Evolutionary conservation across 2,888 invertebrate genomes (phyloP).

Genomic region (Dasypogon diadema): DNA sequence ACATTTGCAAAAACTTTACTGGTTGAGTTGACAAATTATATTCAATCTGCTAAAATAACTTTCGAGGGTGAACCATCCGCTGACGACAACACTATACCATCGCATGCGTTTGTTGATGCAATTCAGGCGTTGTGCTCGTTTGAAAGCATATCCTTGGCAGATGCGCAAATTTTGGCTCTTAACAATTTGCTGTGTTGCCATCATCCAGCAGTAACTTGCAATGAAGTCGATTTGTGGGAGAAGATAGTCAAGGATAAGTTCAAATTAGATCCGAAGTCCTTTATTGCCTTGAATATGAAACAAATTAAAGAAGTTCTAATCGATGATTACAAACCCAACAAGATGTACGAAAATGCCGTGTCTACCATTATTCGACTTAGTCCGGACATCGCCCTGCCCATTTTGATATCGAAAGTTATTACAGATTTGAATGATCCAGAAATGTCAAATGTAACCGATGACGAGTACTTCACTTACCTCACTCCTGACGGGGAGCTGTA

Average conservation of each 20-base stretch:
- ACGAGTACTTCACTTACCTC: conserved; percentile 83
- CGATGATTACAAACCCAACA: conserved; percentile 70
- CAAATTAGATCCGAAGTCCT: conserved; percentile 67
- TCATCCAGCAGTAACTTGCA: conserved; percentile 76
- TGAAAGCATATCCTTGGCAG: conserved; percentile 63
- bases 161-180: conserved; percentile 74
- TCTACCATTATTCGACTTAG: conserved; percentile 76
- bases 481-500: conserved; percentile 92
- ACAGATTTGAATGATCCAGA: conserved; percentile 74
- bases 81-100: conserved; percentile 61
- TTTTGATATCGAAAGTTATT: conserved; percentile 74
- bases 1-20: conserved; percentile 75
- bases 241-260: conserved; percentile 71
- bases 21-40: conserved; percentile 75
- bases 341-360: conserved; percentile 80
- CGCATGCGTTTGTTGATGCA: conserved; percentile 63
- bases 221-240: conserved; percentile 77
- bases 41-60: conserved; percentile 74
- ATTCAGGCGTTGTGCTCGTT: conserved; percentile 62
- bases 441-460: conserved; percentile 79
- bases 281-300: conserved; percentile 73
- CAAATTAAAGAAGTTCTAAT: conserved; percentile 75
- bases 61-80: conserved; percentile 60
- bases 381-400: conserved; percentile 75
- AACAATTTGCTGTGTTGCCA: conserved; percentile 80